Conservation (phyloP, 2,797 vertebrate genomes). For the Gymnodraco acuticeps region DNA sequence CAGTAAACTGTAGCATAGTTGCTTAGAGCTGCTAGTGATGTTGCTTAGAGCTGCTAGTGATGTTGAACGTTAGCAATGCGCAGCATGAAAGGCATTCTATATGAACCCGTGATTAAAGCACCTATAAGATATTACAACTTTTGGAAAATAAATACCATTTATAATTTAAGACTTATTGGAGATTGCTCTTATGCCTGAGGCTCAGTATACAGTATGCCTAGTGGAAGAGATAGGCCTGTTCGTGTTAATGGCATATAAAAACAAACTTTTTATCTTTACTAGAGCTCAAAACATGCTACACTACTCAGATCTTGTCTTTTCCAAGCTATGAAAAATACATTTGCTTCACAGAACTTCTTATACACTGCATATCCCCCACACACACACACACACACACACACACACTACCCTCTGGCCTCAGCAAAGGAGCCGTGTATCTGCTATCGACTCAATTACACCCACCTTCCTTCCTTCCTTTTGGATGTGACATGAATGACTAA, state of each 20-base stretch:
- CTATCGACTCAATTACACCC: constrained; percentile 86
- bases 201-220: neutral
- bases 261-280: neutral
- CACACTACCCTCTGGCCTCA: constrained; percentile 30
- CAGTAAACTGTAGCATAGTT: neutral
- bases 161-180: neutral
- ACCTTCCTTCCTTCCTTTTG: constrained; percentile 62
- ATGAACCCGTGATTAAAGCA: neutral
- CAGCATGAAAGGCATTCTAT: neutral
- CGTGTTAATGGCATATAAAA: neutral
- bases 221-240: neutral
- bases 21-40: neutral
- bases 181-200: neutral
- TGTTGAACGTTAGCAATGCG: too few relatives aligned
- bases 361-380: neutral
- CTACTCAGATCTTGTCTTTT: neutral
- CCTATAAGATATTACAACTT: too few relatives aligned
- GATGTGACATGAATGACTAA: constrained; percentile 89
- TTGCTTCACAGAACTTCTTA: neutral
- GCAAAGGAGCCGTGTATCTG: constrained; percentile 78
- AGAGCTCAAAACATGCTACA: neutral
- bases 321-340: neutral
- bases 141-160: neutral
- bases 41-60: neutral
- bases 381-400: constrained; percentile 29